A percentile compares a stretch with the other conserved stretches of the same genome.
phyloP scores from a whole-genome alignment of 2,113 vertebrate species.

The Chloropsis hardwickii region DNA sequence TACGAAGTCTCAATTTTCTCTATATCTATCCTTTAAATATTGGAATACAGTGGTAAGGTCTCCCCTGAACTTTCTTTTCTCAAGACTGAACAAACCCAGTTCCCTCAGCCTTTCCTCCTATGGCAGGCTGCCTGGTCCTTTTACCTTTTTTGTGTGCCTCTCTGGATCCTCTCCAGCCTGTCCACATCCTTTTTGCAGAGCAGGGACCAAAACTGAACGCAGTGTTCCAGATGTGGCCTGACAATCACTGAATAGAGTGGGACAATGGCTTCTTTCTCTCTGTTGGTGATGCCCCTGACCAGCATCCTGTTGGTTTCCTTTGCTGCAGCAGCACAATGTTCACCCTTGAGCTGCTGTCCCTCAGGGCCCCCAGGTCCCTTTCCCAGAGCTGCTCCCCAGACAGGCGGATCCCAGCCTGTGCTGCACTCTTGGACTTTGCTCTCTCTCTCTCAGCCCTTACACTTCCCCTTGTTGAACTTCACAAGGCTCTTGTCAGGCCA shows the following conservation, averaged over 20 bases:
- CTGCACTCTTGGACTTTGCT: neutral
- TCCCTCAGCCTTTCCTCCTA: neutral
- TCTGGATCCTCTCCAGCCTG: neutral
- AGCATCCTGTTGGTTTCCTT: neutral
- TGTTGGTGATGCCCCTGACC: neutral
- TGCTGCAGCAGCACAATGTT: neutral
- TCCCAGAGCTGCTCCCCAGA: neutral
- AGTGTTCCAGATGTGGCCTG: neutral
- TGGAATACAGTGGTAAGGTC: neutral
- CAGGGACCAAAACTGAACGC: neutral
- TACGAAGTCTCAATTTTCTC: neutral
- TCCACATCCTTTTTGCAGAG: neutral
- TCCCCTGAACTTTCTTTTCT: neutral
- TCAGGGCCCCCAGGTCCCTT: neutral
- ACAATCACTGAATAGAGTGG: neutral
- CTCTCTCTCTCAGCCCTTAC: neutral
- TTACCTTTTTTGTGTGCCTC: neutral
- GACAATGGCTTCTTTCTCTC: neutral
- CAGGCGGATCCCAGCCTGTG: neutral
- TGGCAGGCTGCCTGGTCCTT: neutral
- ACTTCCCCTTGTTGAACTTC: neutral
- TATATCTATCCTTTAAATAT: neutral
- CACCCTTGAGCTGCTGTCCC: neutral
- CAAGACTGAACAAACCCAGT: neutral
- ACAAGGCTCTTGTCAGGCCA: neutral